Conservation (phyloP, 2,113 vertebrate species). For the Psittacus erithacus region DNA sequence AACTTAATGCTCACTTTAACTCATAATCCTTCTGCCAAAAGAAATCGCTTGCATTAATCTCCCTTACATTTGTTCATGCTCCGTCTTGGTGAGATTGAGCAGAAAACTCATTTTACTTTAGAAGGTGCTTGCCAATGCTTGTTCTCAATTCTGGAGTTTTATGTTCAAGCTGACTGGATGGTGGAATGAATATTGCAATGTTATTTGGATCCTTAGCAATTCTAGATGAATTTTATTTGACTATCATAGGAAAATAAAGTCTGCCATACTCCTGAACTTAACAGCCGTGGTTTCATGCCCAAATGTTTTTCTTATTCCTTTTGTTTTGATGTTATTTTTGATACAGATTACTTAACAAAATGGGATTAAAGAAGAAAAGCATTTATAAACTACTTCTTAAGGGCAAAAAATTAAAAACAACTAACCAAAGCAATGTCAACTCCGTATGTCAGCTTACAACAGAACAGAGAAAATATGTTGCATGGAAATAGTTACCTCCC, state of each 20-base stretch:
- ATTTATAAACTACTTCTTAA: neutral
- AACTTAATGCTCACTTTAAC: neutral
- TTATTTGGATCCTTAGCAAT: neutral
- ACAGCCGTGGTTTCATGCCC: neutral
- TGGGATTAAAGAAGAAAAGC: neutral
- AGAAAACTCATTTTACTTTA: neutral
- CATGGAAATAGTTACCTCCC: neutral
- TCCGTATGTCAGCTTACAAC: neutral
- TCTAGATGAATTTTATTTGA: neutral
- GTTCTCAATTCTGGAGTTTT: neutral
- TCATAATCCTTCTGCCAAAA: neutral
- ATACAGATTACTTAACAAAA: neutral
- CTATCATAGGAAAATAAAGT: neutral
- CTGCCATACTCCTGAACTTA: neutral
- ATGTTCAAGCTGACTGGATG: neutral
- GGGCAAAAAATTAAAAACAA: neutral
- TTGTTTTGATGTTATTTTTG: neutral
- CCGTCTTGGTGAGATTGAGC: neutral
- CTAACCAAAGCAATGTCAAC: neutral
- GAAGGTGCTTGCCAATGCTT: neutral
- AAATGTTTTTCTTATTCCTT: neutral
- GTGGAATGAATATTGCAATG: neutral
- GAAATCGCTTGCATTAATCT: neutral
- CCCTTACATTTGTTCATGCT: neutral
- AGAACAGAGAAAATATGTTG: neutral